These are phyloP conservation scores for Rhipidura dahli DNA, from an alignment of 2,113 vertebrate species.

Conservation along the genomic window DNA sequence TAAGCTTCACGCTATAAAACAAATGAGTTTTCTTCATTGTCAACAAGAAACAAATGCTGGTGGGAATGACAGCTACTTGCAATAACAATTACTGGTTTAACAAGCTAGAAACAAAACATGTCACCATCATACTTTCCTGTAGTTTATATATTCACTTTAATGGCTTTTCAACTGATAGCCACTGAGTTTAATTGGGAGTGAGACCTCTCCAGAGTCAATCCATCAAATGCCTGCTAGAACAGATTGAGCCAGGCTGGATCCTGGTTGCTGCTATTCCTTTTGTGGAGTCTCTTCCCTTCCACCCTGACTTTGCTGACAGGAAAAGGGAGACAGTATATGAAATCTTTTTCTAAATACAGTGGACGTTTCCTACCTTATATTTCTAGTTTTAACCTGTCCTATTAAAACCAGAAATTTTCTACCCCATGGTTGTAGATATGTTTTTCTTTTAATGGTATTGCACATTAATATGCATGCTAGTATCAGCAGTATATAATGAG, in stretches of 20 bases:
- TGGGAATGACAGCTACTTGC: conserved; percentile 37
- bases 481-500: not conserved
- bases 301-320: not conserved
- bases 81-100: conserved; percentile 59
- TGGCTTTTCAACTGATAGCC: not conserved
- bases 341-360: not conserved
- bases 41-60: conserved; percentile 19
- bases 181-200: not conserved
- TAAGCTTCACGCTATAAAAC: conserved; percentile 45
- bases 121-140: not conserved
- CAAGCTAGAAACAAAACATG: conserved; percentile 50
- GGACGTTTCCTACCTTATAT: not conserved
- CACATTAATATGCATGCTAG: not conserved
- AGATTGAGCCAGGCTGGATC: not conserved
- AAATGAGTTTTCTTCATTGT: conserved; percentile 50
- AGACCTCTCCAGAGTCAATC: not conserved
- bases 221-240: not conserved
- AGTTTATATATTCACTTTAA: not conserved
- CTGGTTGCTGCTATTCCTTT: not conserved
- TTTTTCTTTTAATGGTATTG: not conserved
- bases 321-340: not conserved
- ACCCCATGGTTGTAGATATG: not conserved
- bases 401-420: not conserved
- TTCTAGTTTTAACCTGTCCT: not conserved
- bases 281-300: not conserved